These are phyloP conservation scores for Actinopyga echinites DNA, from an alignment of 53 echinoderm and acorn worm species.

Conservation along the genomic window DNA sequence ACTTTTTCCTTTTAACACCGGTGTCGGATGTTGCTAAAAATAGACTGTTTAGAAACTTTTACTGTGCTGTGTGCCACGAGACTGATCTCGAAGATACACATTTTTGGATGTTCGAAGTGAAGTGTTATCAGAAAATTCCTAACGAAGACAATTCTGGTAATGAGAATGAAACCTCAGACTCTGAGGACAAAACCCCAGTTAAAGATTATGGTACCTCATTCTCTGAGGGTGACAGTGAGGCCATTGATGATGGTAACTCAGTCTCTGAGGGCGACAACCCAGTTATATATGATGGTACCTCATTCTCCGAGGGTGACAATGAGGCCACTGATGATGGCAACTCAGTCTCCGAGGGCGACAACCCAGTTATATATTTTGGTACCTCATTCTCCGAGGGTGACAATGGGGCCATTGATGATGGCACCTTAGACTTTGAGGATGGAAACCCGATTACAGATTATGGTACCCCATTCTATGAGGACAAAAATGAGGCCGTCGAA, in stretches of 20 bases:
- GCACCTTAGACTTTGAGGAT: background rate
- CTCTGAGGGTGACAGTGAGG: background rate
- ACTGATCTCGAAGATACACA: background rate
- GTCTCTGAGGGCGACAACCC: background rate
- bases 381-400: background rate
- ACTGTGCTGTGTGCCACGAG: slow-evolving; percentile 54
- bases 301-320: background rate
- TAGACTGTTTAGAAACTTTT: slow-evolving; percentile 42
- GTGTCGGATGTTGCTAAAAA: background rate
- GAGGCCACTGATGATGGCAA: background rate
- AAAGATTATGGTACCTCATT: background rate
- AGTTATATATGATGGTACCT: background rate
- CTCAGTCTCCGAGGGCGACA: background rate
- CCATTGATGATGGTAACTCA: background rate
- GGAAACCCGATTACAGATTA: background rate
- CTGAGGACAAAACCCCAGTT: background rate
- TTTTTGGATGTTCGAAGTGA: background rate
- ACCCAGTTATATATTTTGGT: background rate
- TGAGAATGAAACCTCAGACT: background rate
- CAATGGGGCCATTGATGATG: background rate
- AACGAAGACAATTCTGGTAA: background rate
- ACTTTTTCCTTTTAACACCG: background rate
- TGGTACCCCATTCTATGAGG: background rate
- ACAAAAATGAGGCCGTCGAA: background rate
- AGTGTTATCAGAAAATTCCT: background rate